Evolutionary conservation across 2,888 invertebrate genomes (phyloP).

Genomic region (Apeira syringaria): DNA sequence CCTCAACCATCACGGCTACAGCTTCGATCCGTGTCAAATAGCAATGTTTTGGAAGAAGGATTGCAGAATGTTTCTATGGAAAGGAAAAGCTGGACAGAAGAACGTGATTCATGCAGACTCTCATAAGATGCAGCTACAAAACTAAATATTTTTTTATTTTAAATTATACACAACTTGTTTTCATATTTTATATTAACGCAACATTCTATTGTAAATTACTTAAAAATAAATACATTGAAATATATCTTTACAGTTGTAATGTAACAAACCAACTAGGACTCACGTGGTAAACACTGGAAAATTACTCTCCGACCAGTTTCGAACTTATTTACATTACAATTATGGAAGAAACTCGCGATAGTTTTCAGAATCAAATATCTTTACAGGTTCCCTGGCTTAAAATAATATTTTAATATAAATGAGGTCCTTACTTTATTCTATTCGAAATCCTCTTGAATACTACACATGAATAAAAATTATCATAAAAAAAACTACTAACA

Average conservation of each 20-base stretch:
- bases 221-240: constrained; percentile 34
- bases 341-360: too few relatives aligned
- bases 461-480: too few relatives aligned
- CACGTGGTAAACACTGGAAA: too few relatives aligned
- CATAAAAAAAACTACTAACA: too few relatives aligned
- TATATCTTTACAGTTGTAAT: constrained; percentile 19
- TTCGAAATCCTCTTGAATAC: too few relatives aligned
- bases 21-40: constrained; percentile 82
- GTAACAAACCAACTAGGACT: too few relatives aligned
- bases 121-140: constrained; percentile 41
- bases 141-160: constrained; percentile 6
- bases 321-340: too few relatives aligned
- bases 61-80: constrained; percentile 87
- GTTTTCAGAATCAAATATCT: too few relatives aligned
- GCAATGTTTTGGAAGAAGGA: constrained; percentile 88
- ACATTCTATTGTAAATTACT: constrained; percentile 28
- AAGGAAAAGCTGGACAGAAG: constrained; percentile 63
- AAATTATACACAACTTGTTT: constrained; percentile 28
- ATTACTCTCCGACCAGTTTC: too few relatives aligned
- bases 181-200: constrained; percentile 15
- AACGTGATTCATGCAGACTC: constrained; percentile 54
- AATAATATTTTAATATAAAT: too few relatives aligned
- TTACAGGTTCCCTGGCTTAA: too few relatives aligned
- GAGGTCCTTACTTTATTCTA: too few relatives aligned
- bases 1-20: constrained; percentile 80